Base-by-base conservation (phyloP, 2,888 invertebrate species). In the Calephelis perditalis region DNA sequence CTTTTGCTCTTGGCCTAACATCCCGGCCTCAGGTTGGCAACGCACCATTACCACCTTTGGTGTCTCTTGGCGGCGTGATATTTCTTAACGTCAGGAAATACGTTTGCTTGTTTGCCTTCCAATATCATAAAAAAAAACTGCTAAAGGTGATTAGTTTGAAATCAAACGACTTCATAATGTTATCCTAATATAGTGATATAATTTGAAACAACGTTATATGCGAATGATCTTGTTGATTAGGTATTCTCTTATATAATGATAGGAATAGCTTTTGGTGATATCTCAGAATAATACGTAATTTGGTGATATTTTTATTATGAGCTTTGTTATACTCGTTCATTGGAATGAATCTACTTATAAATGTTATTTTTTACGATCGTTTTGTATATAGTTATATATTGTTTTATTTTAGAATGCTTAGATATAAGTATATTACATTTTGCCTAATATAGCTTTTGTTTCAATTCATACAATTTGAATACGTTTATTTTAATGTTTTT, bases 211-310 rank as follows among this genome's bases (percentile, higher is more conserved):
- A 40, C 5, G 5, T 40, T 35, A 10, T 7, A 52, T 26, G 11
- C 10, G 26, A 52, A 52, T 52, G 26, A 26, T 52, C 35, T 52
- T 26, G 5, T 11, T 11, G 52, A 52, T 9, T 52, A 9, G 15
- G 2, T 47, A 49, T 15, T 52, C 26, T 52, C 52, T 52, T 71
- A 56, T 59, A 59, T 37, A 54, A 37, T 45, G 10, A 5, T 79
- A 83, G 78, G 78, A 75, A 76, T 79, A 71, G 78, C 77, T 79
- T 79, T 73, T 71, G 77, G 84, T 84, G 84, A 85, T 85, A 86
- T 78, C 74, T 81, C 73, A 76, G 82, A 78, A 78, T 78, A 79
- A 88, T 89, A 89, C 88, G 88, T 89, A 88, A 87, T 83, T 81
- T 73, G 84, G 88, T 89, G 88, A 89, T 89, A 88, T 87, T 82